Evolutionary conservation across 2,113 vertebrate genomes (phyloP).

Genomic region (Indri indri): DNA sequence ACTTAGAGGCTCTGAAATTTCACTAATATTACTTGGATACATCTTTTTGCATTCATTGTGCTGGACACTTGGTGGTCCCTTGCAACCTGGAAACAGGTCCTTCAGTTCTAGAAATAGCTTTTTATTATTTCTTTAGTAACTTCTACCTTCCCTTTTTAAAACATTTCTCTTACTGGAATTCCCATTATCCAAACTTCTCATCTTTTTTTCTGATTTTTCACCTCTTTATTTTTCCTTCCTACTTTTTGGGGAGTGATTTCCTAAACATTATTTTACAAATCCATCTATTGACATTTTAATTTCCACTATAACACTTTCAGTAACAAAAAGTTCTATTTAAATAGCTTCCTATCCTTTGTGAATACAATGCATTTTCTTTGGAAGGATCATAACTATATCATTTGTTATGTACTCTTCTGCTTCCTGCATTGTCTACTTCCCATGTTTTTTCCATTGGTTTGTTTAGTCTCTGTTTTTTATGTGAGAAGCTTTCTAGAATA

Average conservation of each 20-base stretch:
- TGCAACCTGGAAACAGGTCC: background rate
- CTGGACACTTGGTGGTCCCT: background rate
- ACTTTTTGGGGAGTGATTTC: background rate
- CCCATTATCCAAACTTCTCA: background rate
- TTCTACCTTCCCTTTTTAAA: background rate
- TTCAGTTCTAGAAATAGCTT: background rate
- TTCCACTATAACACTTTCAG: background rate
- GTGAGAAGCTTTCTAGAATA: slow-evolving; percentile 6
- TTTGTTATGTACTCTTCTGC: background rate
- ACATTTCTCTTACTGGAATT: background rate
- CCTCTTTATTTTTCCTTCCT: background rate
- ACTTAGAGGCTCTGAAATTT: background rate
- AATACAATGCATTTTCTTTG: background rate
- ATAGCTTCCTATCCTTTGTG: background rate
- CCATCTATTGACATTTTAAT: background rate
- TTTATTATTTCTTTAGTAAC: background rate
- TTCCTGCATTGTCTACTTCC: background rate
- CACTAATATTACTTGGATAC: background rate
- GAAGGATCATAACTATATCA: background rate
- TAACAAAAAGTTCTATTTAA: slow-evolving; percentile 5
- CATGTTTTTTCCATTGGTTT: background rate
- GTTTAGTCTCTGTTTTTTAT: slow-evolving; percentile 12
- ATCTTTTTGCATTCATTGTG: background rate
- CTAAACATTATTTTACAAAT: slow-evolving; percentile 13
- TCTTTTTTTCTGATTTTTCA: background rate